Base-by-base conservation (phyloP, 2,888 invertebrate genomes). In the Meteorus cinctellus region DNA sequence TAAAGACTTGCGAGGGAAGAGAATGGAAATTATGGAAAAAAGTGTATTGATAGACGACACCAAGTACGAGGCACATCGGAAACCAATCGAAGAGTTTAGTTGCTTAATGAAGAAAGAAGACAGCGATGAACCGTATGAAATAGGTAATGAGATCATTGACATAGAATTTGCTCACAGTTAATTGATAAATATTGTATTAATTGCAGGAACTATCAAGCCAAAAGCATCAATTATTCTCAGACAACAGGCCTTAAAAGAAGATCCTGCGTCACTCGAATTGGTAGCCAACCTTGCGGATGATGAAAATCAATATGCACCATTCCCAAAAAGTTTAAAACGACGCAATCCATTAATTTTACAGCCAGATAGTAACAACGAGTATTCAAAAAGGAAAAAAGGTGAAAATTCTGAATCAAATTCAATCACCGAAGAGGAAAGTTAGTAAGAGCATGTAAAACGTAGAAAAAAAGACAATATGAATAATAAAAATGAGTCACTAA, bases 41-140 rank as follows among this genome's bases (percentile, higher is more conserved):
- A 81, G 48, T 3, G 74, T 85, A 36, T 77, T 72, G 66, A 79
- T 85, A 51, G 82, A 82, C 6, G 75, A 74, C 14, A 36, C 31
- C 3, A 80, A 75, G 12, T 85, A 83, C 36, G 76, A 76, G 69
- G 51, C 79, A 2, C 59, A 67, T 5, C 62, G 16, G 0, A 82
- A 75, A 31, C 48, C 81, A 16, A 48, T 55, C 5, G 65, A 79
- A 62, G 51, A 69, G 0, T 29, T 81, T 6, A 78, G 84, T 19
- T 82, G 81, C 8, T 72, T 84, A 48, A 72, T 85, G 34, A 51
- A 63, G 45, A 48, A n/a, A 27, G 19, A 51, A 16, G 16, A 27
- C n/a, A 12, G 14, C 10, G 2, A 31, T 67, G 1, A 1, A 12
- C 16, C 34, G 3, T 67, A 62, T 29, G n/a, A n/a, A 62, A n/a